Evolutionary conservation across 2,888 invertebrate genomes (phyloP).

Genomic region (Polydrusus tereticollis): DNA sequence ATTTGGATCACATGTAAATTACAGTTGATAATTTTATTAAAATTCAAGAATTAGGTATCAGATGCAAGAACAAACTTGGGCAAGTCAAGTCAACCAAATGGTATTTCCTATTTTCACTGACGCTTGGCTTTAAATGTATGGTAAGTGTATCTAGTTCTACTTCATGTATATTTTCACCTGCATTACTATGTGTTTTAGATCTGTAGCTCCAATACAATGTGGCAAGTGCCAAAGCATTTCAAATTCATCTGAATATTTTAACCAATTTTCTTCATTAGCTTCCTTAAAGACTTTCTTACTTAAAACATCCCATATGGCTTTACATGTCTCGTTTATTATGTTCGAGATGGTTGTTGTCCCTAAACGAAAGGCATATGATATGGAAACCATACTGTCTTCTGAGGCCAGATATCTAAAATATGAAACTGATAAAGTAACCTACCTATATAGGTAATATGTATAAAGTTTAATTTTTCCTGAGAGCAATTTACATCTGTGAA

Average conservation of each 20-base stretch:
- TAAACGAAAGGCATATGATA: constrained; percentile 17
- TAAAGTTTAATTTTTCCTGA: background rate
- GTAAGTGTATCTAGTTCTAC: constrained; percentile 4
- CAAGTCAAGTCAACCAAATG: background rate
- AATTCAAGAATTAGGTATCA: background rate
- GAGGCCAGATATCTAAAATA: constrained; percentile 8
- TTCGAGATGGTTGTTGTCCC: constrained; percentile 13
- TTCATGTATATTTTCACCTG: constrained; percentile 4
- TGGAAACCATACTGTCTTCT: constrained; percentile 28
- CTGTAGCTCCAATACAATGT: constrained; percentile 4
- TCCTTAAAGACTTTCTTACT: background rate
- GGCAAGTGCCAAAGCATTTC: constrained; percentile 13
- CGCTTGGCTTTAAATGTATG: background rate
- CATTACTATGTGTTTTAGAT: constrained; percentile 17
- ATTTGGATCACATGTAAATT: too few species aligned
- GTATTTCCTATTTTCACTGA: background rate
- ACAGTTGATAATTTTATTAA: background rate
- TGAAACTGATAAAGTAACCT: background rate
- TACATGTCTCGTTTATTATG: constrained; percentile 10
- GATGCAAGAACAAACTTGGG: background rate
- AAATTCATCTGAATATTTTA: constrained; percentile 13
- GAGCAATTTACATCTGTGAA: background rate
- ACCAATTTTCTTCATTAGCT: constrained; percentile 15
- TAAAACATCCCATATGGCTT: constrained; percentile 7
- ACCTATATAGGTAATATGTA: background rate